Percentiles rank a stretch among this genome's conserved stretches.
Evolutionary conservation across 2,888 invertebrate species (phyloP).

Genomic region (Augochlorella aurata): DNA sequence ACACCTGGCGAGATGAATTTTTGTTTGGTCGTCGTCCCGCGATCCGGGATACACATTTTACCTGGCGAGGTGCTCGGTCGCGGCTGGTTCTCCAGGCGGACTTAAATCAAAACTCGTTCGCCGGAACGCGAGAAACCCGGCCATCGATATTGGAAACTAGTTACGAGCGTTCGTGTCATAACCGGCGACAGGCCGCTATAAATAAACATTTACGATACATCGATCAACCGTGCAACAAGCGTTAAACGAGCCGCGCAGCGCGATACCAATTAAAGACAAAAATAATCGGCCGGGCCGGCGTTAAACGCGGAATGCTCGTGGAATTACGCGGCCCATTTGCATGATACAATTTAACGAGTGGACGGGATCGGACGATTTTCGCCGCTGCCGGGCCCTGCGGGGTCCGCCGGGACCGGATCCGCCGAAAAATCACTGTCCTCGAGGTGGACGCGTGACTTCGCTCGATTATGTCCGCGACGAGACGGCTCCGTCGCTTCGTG

Average conservation of each 20-base stretch:
- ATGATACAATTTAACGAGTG: constrained; percentile 41
- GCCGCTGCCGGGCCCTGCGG: neutral
- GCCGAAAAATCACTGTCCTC: neutral
- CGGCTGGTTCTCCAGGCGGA: neutral
- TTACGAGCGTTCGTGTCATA: constrained; percentile 51
- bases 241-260: constrained; percentile 56
- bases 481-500: neutral
- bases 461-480: constrained; percentile 24
- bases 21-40: neutral
- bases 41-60: constrained; percentile 14
- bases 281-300: constrained; percentile 32
- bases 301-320: constrained; percentile 22
- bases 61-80: neutral
- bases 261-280: constrained; percentile 56
- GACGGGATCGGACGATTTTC: neutral
- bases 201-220: constrained; percentile 57
- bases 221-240: constrained; percentile 53
- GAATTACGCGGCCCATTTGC: constrained; percentile 27
- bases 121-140: constrained; percentile 23
- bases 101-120: constrained; percentile 25
- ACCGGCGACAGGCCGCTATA: constrained; percentile 52
- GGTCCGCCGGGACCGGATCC: neutral
- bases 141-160: constrained; percentile 48
- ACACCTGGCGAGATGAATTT: constrained; percentile 2
- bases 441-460: constrained; percentile 23